Evolutionary conservation across 2,888 invertebrate genomes (phyloP), one percentile per base, ranked within the genome.

Genomic region (Marasmarcha lunaedactyla): DNA sequence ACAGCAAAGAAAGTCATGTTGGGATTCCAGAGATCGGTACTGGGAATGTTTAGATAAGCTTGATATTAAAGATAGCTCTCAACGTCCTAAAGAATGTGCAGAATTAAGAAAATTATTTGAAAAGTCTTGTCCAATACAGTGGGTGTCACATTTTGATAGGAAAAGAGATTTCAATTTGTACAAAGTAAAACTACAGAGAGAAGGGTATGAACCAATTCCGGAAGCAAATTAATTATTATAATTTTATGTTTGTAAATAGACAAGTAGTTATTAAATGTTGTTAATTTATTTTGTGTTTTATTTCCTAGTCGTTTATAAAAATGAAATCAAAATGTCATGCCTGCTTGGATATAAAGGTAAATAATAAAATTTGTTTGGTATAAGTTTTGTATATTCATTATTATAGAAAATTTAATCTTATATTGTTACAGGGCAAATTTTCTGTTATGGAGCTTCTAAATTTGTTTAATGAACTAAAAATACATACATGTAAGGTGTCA

Each of bases 81-180:
- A 68, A 41, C 70, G 68, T 48, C 79, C 78, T 6, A 83, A 78
- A 52, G 79, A 72, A 45, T 97, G 97, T 70, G 68, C 76, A 45
- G 85, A 90, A 55, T 72, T 92, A 51, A 88, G 94, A 48, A 87
- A 90, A 73, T 50, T 88, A 38, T 94, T 91, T 64, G 93, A 93
- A 79, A 85, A 86, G 45, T 88, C 88, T 14, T 95, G 95, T 62
- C 92, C 94, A 1, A 68, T 86, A 1, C 92, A 92, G 67, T 95
- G 96, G 97, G 94, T 97, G 35, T 92, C 93, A 64, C 96, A 97
- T 78, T 97, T 97, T 71, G 95, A 96, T 79, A 88, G 94, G 55
- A 95, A 94, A 73, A 84, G 94, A 59, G 92, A 91, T 54, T 97
- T 93, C 72, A 86, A 94, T 58, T 87, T 92, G 59, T 97, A 93